A percentile compares a stretch with the other conserved stretches of the same genome.
Conservation (phyloP, 2,113 vertebrate species). For the Pungitius pungitius region DNA sequence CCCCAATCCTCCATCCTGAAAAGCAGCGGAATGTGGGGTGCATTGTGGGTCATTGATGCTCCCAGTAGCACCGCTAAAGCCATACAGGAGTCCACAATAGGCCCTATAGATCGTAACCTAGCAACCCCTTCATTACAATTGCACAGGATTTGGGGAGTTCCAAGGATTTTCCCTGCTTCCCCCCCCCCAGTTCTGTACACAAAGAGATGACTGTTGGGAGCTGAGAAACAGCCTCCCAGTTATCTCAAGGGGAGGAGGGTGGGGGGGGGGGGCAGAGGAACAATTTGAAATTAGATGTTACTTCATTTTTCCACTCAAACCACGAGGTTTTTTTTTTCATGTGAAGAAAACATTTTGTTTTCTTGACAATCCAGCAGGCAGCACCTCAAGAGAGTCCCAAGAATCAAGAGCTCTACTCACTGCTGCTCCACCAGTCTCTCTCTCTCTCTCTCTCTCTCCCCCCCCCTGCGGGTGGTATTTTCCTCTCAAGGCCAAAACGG, state of each 20-base stretch:
- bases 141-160: slow-evolving; percentile 70
- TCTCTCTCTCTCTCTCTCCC: too few species aligned
- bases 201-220: slow-evolving; percentile 66
- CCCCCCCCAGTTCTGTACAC: slow-evolving; percentile 23
- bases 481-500: slow-evolving; percentile 13
- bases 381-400: background rate
- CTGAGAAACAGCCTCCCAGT: slow-evolving; percentile 42
- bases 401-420: background rate
- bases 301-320: slow-evolving; percentile 8
- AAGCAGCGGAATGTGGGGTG: slow-evolving; percentile 67
- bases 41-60: slow-evolving; percentile 66
- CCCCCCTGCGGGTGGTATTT: background rate
- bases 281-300: slow-evolving; percentile 10
- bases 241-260: background rate
- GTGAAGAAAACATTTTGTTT: slow-evolving; percentile 1
- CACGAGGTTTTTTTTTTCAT: background rate
- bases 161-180: slow-evolving; percentile 63
- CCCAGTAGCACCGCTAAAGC: slow-evolving; percentile 63
- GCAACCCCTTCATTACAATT: slow-evolving; percentile 78
- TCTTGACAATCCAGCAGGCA: slow-evolving; percentile 3
- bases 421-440: background rate
- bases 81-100: slow-evolving; percentile 72
- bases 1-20: slow-evolving; percentile 43
- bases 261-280: background rate
- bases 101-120: slow-evolving; percentile 73